Evolutionary conservation across 2,888 invertebrate species (phyloP), one percentile per base, ranked within the genome.

Genomic region (Leptinotarsa rubiginosa): DNA sequence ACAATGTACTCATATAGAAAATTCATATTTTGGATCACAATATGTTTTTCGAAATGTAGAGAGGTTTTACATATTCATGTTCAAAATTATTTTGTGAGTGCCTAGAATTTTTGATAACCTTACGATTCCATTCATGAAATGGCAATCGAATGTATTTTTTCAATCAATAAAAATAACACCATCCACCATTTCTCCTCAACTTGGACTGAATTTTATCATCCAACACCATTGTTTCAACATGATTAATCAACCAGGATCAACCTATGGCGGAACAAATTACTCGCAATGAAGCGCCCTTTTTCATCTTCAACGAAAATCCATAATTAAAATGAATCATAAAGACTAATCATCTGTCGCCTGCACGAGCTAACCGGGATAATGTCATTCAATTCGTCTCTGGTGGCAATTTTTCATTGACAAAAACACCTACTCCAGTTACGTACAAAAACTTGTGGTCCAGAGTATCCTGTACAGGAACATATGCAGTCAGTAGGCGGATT

Each of bases 401-500:
- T 56, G 52, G 78, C 74, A 69, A 78, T 78, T 78, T 77, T 77
- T 76, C 76, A 75, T 75, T 73, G 78, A 74, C 76, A 76, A 77
- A 77, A 65, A 74, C 76, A 77, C 62, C 74, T 62, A 62, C 62
- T 62, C 31, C n/a, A 31, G 62, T 62, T 62, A 62, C 62, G 62
- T 25, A 31, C 31, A 62, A 62, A 62, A 62, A 62, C 62, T 62
- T 41, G 62, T 62, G 62, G 62, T 62, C 41, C 16, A n/a, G 10
- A 25, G 62, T 62, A 41, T 41, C 25, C 25, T 31, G 31, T 16
- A 31, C 31, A 62, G 5, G 41, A 41, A 62, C 41, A 20, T 12
- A 10, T 62, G 62, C 62, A 62, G 12, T 41, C 41, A 16, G 25
- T n/a, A 41, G 25, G 1, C 65, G 22, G 66, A 67, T 67, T 25